phyloP scores from a whole-genome alignment of 1,140 invertebrate species.

The Rhyzopertha dominica region DNA sequence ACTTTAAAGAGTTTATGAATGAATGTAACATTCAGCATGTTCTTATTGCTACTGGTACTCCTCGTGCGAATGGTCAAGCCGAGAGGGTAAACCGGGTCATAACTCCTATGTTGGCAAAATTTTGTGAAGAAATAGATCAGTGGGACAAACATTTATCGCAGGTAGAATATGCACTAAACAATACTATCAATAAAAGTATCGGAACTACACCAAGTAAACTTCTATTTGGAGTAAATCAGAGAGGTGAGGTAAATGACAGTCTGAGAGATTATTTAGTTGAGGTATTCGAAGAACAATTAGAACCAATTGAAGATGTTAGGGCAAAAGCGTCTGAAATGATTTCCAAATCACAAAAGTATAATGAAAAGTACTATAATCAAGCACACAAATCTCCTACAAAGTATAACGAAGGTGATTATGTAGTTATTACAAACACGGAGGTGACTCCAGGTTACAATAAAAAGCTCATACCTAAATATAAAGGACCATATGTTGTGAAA shows the following conservation, averaged over 20 bases:
- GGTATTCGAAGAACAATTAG: neutral
- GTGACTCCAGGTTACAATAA: slow-evolving; percentile 17
- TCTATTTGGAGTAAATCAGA: slow-evolving; percentile 14
- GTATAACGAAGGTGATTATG: slow-evolving; percentile 27
- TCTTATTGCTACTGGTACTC: slow-evolving; percentile 17
- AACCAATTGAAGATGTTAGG: slow-evolving; percentile 13
- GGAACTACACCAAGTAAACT: slow-evolving; percentile 19
- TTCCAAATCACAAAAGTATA: slow-evolving; percentile 8
- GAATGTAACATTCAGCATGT: slow-evolving; percentile 19
- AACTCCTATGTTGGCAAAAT: slow-evolving; percentile 21
- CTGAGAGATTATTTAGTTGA: neutral
- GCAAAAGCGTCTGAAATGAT: slow-evolving; percentile 6
- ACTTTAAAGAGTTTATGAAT: slow-evolving; percentile 19
- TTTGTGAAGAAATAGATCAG: slow-evolving; percentile 11
- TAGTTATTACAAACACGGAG: slow-evolving; percentile 24
- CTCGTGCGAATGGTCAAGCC: slow-evolving; percentile 27
- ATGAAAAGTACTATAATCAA: slow-evolving; percentile 11
- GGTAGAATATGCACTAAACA: slow-evolving; percentile 31
- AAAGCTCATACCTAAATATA: slow-evolving; percentile 27
- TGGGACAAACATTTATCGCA: slow-evolving; percentile 25
- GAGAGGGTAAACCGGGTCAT: slow-evolving; percentile 28
- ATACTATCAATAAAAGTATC: slow-evolving; percentile 23
- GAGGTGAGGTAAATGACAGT: neutral
- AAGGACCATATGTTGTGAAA: slow-evolving; percentile 23
- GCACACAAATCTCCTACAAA: slow-evolving; percentile 9